Conservation (phyloP, 37 sponge, comb jelly and placozoan genomes). For the Lycopodina hypogea region DNA sequence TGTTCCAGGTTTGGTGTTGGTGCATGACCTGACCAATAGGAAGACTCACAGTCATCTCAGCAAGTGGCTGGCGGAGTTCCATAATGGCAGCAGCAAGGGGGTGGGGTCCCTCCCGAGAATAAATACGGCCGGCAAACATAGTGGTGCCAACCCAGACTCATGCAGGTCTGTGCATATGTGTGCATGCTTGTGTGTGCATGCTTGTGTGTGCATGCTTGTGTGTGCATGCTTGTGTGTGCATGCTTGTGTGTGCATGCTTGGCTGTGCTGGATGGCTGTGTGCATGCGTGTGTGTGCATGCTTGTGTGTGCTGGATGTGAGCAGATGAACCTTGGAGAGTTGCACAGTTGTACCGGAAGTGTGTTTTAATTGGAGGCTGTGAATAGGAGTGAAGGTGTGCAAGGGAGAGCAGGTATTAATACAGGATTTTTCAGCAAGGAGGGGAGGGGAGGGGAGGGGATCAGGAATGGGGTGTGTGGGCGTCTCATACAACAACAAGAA, state of each 20-base stretch:
- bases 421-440: too few species aligned
- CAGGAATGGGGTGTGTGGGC: too few species aligned
- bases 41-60: conserved; percentile 87
- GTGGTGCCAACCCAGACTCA: too few species aligned
- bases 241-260: neutral
- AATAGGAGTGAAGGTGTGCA: too few species aligned
- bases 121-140: too few species aligned
- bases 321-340: too few species aligned
- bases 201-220: neutral
- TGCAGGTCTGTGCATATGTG: neutral
- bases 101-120: neutral
- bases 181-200: neutral
- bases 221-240: neutral
- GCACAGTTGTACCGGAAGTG: too few species aligned
- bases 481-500: too few species aligned
- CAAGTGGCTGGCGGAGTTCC: conserved; percentile 82
- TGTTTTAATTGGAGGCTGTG: too few species aligned
- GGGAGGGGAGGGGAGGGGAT: too few species aligned
- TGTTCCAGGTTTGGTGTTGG: conserved; percentile 81
- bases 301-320: too few species aligned
- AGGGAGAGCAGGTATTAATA: too few species aligned
- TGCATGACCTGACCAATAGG: conserved; percentile 93
- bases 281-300: neutral
- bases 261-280: neutral
- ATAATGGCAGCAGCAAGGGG: conserved; percentile 12